These are phyloP conservation scores for Erannis defoliaria DNA, from an alignment of 2,888 invertebrate genomes.

Conservation along the genomic window DNA sequence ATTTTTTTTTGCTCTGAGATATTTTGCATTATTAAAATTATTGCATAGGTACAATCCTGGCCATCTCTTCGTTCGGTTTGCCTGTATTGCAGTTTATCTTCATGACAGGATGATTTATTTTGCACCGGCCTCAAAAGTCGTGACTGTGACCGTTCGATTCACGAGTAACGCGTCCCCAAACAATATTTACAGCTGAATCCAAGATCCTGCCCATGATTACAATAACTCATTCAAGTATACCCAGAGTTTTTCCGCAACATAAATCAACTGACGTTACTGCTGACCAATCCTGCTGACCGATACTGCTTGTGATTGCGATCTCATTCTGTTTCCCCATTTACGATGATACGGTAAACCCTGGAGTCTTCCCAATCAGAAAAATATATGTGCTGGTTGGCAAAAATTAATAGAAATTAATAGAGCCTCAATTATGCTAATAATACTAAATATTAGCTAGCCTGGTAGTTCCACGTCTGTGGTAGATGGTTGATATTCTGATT, in stretches of 20 bases:
- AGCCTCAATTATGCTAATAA: no score
- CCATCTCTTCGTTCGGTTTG: no score
- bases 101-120: neutral
- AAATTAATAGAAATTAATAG: neutral
- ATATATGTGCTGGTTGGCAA: neutral
- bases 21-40: no score
- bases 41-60: no score
- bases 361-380: neutral
- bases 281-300: no score
- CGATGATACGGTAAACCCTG: neutral
- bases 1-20: no score
- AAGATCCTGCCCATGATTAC: neutral
- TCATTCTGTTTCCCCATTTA: slow-evolving; percentile 1
- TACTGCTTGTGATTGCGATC: slow-evolving; percentile 2
- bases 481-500: no score
- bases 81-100: neutral
- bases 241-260: neutral
- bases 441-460: no score
- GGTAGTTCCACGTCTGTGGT: no score
- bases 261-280: slow-evolving; percentile 3
- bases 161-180: neutral
- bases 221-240: neutral
- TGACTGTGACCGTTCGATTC: neutral
- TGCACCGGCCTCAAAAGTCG: neutral
- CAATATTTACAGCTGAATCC: neutral